Evolutionary conservation across 2,113 vertebrate species (phyloP), one percentile per base, ranked within the genome.

Genomic region (Grammomys surdaster): DNA sequence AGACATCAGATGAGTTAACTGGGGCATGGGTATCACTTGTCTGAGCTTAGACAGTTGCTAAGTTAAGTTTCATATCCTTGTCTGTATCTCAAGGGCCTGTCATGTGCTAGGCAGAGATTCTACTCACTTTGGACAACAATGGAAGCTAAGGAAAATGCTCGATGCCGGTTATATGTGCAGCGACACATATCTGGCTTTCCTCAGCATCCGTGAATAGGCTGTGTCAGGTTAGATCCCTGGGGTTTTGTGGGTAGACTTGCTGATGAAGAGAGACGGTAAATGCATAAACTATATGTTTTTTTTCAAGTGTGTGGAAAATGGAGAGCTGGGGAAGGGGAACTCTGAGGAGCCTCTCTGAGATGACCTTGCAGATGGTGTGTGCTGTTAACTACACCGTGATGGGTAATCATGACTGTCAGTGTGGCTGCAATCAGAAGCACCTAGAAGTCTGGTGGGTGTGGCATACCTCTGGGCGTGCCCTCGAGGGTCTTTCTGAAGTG

Each of bases 341-440:
- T 31, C 10, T 63, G 81, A 88, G 36, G 63, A 69, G 20, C 13
- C 78, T 24, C 28, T 48, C 17, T 0, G 0, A 22, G 54, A 19
- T 75, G n/a, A 13, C 3, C 51, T 75, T 36, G 0, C 0, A 2
- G 56, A 80, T 72, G 72, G 14, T 24, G 43, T 54, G 16, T n/a
- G n/a, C 43, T 2, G 0, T 73, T 9, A 1, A 12, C 31, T 7
- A 19, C 16, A 0, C 48, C 14, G 7, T 36, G 31, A 20, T 33
- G 31, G 43, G 43, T 20, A 67, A 46, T 12, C 10, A 5, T 69
- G 46, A 19, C 28, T 36, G 65, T 51, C 63, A 51, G 14, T 19
- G 46, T 51, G 84, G 51, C 11, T 22, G 43, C 26, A 46, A 36
- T 51, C 9, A n/a, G 33, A 80, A 17, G 65, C 26, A 14, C 46